phyloP scores from a whole-genome alignment of 2,113 vertebrate genomes.

The Dipodomys merriami region DNA sequence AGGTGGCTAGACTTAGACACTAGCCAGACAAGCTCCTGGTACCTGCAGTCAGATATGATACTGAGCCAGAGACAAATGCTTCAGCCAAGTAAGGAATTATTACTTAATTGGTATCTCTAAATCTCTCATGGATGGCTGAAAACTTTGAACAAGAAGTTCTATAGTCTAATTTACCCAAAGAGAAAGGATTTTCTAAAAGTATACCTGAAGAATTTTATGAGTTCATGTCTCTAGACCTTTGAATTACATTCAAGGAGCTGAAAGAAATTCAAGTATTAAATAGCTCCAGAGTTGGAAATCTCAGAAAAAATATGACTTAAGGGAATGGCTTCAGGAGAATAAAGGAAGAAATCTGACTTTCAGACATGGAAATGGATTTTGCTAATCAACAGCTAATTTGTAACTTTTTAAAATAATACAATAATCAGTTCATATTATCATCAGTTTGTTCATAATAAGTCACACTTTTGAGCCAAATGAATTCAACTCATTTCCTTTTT shows the following conservation, averaged over 20 bases:
- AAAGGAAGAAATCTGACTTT: constrained; percentile 11
- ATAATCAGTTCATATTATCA: constrained; percentile 23
- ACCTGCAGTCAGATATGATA: background rate
- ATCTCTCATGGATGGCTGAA: background rate
- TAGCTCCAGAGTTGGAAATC: background rate
- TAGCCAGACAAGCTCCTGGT: background rate
- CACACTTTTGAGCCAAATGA: constrained; percentile 33
- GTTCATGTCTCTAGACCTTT: constrained; percentile 2
- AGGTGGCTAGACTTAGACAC: background rate
- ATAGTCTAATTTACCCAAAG: constrained; percentile 19
- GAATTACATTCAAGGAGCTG: background rate
- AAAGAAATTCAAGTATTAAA: background rate
- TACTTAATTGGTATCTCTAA: background rate
- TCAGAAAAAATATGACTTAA: background rate
- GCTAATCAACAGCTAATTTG: constrained; percentile 36
- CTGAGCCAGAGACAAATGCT: background rate
- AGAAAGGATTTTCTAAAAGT: background rate
- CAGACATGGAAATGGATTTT: background rate
- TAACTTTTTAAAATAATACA: constrained; percentile 7
- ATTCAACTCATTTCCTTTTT: background rate
- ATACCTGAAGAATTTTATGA: constrained; percentile 19
- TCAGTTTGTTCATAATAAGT: constrained; percentile 44
- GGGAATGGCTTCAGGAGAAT: background rate
- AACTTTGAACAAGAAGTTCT: background rate
- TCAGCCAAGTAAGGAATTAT: background rate